phyloP scores from a whole-genome alignment of 2,797 vertebrate genomes.

The Rhyacichthys aspro region DNA sequence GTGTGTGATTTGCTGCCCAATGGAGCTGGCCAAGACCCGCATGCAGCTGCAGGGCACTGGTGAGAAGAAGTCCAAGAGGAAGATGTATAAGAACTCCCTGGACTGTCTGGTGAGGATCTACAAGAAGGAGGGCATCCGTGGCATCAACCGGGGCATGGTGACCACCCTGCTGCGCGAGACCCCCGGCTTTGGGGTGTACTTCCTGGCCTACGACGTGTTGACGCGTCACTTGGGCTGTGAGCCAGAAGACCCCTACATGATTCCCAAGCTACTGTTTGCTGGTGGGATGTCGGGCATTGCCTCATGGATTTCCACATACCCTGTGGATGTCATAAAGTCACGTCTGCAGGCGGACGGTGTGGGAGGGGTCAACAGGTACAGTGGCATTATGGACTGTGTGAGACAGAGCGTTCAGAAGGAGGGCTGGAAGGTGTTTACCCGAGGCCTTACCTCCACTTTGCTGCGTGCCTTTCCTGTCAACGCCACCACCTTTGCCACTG shows the following conservation, averaged over 20 bases:
- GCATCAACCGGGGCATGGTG: slow-evolving; percentile 94
- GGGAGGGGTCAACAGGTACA: slow-evolving; percentile 85
- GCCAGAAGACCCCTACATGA: slow-evolving; percentile 88
- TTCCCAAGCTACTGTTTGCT: slow-evolving; percentile 93
- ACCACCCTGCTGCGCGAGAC: slow-evolving; percentile 93
- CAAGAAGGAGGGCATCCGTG: slow-evolving; percentile 87
- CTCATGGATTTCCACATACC: slow-evolving; percentile 97
- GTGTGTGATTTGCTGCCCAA: slow-evolving; percentile 95
- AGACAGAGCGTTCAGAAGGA: slow-evolving; percentile 89
- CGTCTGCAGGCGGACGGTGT: slow-evolving; percentile 94
- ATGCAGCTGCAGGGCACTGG: slow-evolving; percentile 97
- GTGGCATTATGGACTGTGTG: slow-evolving; percentile 88
- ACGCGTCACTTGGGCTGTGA: slow-evolving; percentile 92
- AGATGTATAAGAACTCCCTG: slow-evolving; percentile 94
- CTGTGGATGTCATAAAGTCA: slow-evolving; percentile 97
- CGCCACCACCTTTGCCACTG: slow-evolving; percentile 94
- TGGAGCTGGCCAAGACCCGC: slow-evolving; percentile 98
- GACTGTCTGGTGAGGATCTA: slow-evolving; percentile 95
- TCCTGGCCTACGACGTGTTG: slow-evolving; percentile 90
- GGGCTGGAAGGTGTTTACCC: slow-evolving; percentile 91
- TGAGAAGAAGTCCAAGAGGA: slow-evolving; percentile 85
- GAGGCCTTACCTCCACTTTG: slow-evolving; percentile 93
- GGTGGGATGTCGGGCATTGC: slow-evolving; percentile 93
- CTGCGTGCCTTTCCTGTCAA: slow-evolving; percentile 97
- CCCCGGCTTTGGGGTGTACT: slow-evolving; percentile 96